Percentiles rank a stretch among this genome's conserved stretches.
Conservation (phyloP, 53 echinoderm and acorn worm genomes). For the Luidia sarsii region DNA sequence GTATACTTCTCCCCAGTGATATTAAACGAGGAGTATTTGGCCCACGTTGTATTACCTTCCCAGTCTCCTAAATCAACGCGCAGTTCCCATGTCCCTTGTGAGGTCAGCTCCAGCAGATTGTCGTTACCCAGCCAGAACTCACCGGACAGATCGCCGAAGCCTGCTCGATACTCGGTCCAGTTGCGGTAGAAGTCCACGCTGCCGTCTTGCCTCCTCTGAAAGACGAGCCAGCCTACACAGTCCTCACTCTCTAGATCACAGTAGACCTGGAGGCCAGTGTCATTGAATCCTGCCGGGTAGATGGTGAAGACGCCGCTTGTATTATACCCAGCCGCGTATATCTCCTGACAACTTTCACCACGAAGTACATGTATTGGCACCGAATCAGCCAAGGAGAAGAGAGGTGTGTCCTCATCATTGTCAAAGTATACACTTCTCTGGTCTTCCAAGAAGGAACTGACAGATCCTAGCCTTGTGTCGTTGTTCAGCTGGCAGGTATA, state of each 20-base stretch:
- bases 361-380: neutral
- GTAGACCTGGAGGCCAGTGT: neutral
- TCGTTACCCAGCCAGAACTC: conserved; percentile 29
- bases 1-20: neutral
- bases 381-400: neutral
- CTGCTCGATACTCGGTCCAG: conserved; percentile 11
- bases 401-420: conserved; percentile 1
- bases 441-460: neutral
- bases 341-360: neutral
- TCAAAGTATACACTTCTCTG: conserved; percentile 12
- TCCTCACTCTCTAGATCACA: neutral
- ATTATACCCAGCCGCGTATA: neutral
- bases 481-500: conserved; percentile 1
- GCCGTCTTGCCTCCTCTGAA: neutral
- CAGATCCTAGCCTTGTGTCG: neutral
- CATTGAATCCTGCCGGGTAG: neutral
- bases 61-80: conserved; percentile 4
- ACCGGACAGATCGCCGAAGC: conserved; percentile 10
- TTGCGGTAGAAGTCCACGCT: conserved; percentile 16
- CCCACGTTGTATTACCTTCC: neutral
- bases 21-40: conserved; percentile 4
- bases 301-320: neutral
- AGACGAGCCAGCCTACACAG: no score
- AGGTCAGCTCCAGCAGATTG: neutral
- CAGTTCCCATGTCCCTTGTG: neutral